phyloP scores from a whole-genome alignment of 2,113 vertebrate species.

The Crypturellus undulatus region DNA sequence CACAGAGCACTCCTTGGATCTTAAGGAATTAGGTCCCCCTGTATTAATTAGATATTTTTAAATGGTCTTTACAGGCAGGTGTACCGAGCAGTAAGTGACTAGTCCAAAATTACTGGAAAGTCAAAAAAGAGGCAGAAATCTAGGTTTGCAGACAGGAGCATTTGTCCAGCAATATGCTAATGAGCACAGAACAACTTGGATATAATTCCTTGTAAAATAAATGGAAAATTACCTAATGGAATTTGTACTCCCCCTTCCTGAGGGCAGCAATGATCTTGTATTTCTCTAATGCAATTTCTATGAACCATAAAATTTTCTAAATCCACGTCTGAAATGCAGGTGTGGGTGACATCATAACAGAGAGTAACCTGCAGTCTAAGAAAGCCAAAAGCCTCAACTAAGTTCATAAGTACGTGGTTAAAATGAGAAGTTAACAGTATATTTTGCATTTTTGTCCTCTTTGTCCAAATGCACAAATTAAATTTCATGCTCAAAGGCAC shows the following conservation, averaged over 20 bases:
- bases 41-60: neutral
- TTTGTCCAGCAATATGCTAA: neutral
- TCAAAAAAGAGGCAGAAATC: neutral
- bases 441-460: constrained; percentile 1
- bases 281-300: neutral
- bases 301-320: neutral
- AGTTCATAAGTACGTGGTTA: neutral
- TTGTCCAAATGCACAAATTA: constrained; percentile 24
- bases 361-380: neutral
- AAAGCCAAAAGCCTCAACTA: neutral
- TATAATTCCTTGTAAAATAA: neutral
- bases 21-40: neutral
- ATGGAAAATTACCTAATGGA: neutral
- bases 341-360: neutral
- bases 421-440: neutral
- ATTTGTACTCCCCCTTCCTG: neutral
- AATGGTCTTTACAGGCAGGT: neutral
- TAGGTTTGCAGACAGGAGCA: neutral
- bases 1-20: neutral
- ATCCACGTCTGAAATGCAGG: neutral
- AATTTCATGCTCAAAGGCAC: constrained; percentile 51
- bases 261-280: neutral
- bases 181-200: neutral
- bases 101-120: neutral
- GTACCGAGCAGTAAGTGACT: neutral